phyloP scores from a whole-genome alignment of 2,113 vertebrate species.

The Lonchura striata region DNA sequence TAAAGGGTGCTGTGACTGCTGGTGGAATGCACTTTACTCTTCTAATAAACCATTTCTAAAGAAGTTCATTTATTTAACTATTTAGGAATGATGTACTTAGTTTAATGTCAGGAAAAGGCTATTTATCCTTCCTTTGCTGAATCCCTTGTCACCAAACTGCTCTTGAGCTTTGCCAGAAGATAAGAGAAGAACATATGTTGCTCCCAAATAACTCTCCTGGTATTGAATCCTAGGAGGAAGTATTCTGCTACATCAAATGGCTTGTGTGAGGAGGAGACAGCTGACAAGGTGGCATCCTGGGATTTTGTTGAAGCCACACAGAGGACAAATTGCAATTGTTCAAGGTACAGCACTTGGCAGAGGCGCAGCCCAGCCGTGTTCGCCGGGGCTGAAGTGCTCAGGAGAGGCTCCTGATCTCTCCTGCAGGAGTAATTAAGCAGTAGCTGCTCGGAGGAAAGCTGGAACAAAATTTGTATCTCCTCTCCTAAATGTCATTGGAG shows the following conservation, averaged over 20 bases:
- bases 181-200: neutral
- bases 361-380: neutral
- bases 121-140: neutral
- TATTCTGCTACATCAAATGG: slow-evolving; percentile 88
- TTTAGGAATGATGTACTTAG: neutral
- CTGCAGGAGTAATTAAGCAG: slow-evolving; percentile 30
- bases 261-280: slow-evolving; percentile 85
- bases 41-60: neutral
- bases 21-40: neutral
- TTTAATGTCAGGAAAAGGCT: neutral
- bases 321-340: slow-evolving; percentile 91
- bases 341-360: slow-evolving; percentile 78
- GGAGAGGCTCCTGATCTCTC: slow-evolving; percentile 4
- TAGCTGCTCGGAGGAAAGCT: neutral
- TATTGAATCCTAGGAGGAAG: slow-evolving; percentile 83
- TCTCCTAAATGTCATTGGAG: slow-evolving; percentile 41
- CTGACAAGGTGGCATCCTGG: slow-evolving; percentile 86
- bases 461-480: neutral
- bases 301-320: slow-evolving; percentile 93
- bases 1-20: neutral
- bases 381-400: neutral
- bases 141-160: neutral
- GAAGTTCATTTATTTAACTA: neutral
- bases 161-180: slow-evolving; percentile 20
- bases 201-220: slow-evolving; percentile 9